phyloP scores from a whole-genome alignment of 2,113 vertebrate genomes.

The Catharus fuscescens region DNA sequence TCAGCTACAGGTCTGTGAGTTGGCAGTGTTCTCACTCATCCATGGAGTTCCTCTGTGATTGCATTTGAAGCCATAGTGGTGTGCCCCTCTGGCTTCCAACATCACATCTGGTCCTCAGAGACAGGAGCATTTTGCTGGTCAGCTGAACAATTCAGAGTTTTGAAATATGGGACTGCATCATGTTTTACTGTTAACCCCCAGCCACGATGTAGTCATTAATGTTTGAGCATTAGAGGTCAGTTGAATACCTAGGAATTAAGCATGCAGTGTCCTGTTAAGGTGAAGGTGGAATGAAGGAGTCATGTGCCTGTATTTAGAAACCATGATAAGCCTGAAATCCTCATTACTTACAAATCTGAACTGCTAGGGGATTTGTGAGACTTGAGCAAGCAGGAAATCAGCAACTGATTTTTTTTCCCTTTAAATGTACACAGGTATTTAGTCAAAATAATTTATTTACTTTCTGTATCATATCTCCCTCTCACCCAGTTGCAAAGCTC shows the following conservation, averaged over 20 bases:
- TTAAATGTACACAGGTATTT: background rate
- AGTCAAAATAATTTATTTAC: background rate
- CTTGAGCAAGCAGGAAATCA: background rate
- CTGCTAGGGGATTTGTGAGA: background rate
- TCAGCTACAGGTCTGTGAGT: background rate
- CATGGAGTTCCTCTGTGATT: background rate
- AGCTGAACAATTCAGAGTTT: background rate
- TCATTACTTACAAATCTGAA: slow-evolving; percentile 2
- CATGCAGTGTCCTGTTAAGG: background rate
- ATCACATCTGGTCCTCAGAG: background rate
- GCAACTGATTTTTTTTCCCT: background rate
- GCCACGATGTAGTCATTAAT: background rate
- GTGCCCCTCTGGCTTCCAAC: background rate
- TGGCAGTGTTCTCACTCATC: background rate
- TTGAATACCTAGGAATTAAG: background rate
- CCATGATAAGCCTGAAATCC: slow-evolving; percentile 1
- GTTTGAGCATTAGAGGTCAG: background rate
- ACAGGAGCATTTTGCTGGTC: background rate
- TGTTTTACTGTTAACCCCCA: background rate
- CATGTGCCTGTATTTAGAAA: slow-evolving; percentile 36
- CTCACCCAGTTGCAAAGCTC: background rate
- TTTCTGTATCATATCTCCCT: background rate
- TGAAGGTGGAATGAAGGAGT: background rate
- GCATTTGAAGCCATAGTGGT: accelerated
- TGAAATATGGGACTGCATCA: background rate